Conservation (phyloP, 2,113 vertebrate genomes). For the Ellobius talpinus region DNA sequence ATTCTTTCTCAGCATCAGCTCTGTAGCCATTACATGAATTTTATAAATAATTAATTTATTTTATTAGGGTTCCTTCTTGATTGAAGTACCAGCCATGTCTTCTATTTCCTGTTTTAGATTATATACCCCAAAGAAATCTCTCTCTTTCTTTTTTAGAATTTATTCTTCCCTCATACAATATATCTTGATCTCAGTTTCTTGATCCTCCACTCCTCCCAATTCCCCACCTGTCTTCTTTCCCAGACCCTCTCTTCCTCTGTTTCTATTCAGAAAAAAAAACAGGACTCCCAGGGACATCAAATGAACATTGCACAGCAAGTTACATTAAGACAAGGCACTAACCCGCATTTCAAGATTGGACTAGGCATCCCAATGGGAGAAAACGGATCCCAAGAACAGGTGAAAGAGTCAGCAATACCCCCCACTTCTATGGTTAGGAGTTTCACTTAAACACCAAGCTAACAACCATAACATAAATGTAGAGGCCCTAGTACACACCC, state of each 20-base stretch:
- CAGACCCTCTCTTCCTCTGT: neutral
- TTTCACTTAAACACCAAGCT: neutral
- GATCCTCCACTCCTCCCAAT: neutral
- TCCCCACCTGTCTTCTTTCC: neutral
- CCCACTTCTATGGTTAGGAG: neutral
- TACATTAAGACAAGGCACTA: neutral
- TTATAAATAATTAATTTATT: neutral
- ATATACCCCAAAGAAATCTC: neutral
- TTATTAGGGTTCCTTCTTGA: neutral
- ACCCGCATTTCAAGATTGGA: neutral
- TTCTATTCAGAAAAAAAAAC: neutral
- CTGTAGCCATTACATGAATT: neutral
- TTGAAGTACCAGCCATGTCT: neutral
- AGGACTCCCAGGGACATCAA: neutral
- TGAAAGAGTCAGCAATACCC: neutral
- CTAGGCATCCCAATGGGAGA: too few species aligned
- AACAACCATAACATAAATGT: neutral
- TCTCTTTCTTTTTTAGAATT: too few species aligned
- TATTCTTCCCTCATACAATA: neutral
- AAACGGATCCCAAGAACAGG: neutral
- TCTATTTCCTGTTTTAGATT: neutral
- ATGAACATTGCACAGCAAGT: neutral
- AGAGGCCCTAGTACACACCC: neutral
- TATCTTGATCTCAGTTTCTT: neutral
- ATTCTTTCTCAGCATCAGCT: neutral